Evolutionary conservation across 2,888 invertebrate genomes (phyloP).

Genomic region (Amitus sp.): DNA sequence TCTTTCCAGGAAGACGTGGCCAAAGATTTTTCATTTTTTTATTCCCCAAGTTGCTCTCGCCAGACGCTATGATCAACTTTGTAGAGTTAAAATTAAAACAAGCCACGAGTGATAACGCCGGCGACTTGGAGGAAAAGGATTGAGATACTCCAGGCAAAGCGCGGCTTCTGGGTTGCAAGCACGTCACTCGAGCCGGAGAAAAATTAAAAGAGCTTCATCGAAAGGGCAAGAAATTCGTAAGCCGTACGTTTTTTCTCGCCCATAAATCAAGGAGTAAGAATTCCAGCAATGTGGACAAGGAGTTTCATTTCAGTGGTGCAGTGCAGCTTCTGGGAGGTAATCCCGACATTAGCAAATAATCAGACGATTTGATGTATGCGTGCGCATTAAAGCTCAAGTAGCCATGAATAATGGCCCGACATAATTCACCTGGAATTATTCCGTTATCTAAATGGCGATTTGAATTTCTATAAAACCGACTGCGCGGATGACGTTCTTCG

Average conservation of each 20-base stretch:
- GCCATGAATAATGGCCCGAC: conserved; percentile 3
- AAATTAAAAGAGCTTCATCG: background rate
- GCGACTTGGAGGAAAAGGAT: background rate
- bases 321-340: background rate
- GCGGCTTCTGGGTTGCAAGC: background rate
- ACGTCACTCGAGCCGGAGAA: background rate
- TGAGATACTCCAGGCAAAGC: background rate
- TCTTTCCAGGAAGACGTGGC: conserved; percentile 23
- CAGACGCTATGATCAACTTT: too few relatives aligned
- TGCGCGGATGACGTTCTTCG: conserved; percentile 5
- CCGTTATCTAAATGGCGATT: conserved; percentile 15
- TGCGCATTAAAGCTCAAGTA: background rate
- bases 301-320: background rate
- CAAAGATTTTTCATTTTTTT: conserved; percentile 15
- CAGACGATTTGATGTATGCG: conserved; percentile 6
- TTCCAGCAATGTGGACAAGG: conserved; percentile 1
- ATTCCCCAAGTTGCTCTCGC: too few relatives aligned
- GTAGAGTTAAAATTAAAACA: too few relatives aligned
- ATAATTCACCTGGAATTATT: conserved; percentile 21
- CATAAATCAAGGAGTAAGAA: background rate
- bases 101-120: background rate
- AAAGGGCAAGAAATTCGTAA: too few relatives aligned
- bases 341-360: conserved; percentile 5
- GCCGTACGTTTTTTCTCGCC: background rate
- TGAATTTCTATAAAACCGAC: conserved; percentile 17